These are phyloP conservation scores for Irena cyanogastra DNA, from an alignment of 2,113 vertebrate genomes.

Conservation along the genomic window DNA sequence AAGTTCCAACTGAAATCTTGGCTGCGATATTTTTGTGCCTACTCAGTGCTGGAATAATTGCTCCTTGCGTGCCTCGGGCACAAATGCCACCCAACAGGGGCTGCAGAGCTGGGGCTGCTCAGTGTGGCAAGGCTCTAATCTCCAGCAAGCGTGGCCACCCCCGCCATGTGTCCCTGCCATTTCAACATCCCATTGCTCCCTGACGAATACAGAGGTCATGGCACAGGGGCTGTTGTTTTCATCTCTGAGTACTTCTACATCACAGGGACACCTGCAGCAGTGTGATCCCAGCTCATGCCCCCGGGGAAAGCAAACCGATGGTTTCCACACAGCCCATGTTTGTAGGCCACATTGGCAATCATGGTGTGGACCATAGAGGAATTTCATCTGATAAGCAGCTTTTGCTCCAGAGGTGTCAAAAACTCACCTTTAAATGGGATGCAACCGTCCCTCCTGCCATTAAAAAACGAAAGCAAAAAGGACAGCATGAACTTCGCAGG, in stretches of 20 bases:
- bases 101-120: neutral
- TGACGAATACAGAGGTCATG: neutral
- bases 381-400: neutral
- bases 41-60: neutral
- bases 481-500: neutral
- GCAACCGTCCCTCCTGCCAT: neutral
- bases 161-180: fast-evolving
- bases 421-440: neutral
- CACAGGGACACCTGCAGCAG: fast-evolving
- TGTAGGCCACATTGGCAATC: neutral
- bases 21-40: neutral
- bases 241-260: fast-evolving
- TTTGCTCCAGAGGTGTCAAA: neutral
- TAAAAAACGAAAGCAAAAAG: neutral
- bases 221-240: neutral
- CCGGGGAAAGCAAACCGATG: neutral
- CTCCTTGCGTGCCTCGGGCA: fast-evolving
- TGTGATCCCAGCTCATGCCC: neutral
- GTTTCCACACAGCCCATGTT: neutral
- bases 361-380: neutral
- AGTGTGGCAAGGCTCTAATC: neutral
- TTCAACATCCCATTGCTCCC: neutral
- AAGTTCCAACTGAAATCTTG: neutral
- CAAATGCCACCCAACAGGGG: neutral
- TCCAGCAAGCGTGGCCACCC: neutral